Evolutionary conservation across 1,140 invertebrate genomes (phyloP).

Genomic region (Chymomyza costata): DNA sequence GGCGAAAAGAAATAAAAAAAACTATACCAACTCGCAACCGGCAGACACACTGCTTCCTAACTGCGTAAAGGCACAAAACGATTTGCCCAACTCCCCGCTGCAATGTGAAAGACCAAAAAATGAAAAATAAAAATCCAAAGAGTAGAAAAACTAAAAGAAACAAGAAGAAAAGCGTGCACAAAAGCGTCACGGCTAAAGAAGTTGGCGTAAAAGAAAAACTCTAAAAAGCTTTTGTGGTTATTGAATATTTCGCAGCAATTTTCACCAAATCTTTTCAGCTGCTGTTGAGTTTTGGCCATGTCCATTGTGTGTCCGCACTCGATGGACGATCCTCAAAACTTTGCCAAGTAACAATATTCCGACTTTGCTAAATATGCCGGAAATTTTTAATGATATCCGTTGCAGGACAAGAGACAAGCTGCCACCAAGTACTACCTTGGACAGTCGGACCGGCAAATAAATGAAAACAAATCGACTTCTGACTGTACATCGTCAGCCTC

Average conservation of each 20-base stretch:
- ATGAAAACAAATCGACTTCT: conserved; percentile 51
- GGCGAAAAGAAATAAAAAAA: not conserved
- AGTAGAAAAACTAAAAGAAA: too few relatives aligned
- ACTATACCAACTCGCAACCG: conserved; percentile 4
- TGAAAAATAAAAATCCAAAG: too few relatives aligned
- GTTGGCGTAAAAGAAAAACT: conserved; percentile 20
- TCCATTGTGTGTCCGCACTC: not conserved
- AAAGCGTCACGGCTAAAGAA: too few relatives aligned
- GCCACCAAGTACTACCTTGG: not conserved
- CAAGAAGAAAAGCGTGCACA: too few relatives aligned
- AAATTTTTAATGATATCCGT: conserved; percentile 67
- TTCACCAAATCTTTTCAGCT: conserved; percentile 12
- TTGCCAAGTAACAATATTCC: conserved; percentile 25
- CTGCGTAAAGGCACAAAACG: conserved; percentile 52
- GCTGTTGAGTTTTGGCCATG: conserved; percentile 3
- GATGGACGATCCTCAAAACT: too few relatives aligned
- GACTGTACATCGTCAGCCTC: too few relatives aligned
- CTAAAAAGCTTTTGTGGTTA: conserved; percentile 55
- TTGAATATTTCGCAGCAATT: conserved; percentile 38
- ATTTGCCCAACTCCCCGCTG: conserved; percentile 29
- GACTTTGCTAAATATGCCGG: conserved; percentile 54
- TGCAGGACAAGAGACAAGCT: conserved; percentile 14
- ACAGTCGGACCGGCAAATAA: conserved; percentile 12
- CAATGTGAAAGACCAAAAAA: conserved; percentile 17
- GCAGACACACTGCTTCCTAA: conserved; percentile 33